phyloP scores from a whole-genome alignment of 2,113 vertebrate genomes.

The Myrmecobius fasciatus region DNA sequence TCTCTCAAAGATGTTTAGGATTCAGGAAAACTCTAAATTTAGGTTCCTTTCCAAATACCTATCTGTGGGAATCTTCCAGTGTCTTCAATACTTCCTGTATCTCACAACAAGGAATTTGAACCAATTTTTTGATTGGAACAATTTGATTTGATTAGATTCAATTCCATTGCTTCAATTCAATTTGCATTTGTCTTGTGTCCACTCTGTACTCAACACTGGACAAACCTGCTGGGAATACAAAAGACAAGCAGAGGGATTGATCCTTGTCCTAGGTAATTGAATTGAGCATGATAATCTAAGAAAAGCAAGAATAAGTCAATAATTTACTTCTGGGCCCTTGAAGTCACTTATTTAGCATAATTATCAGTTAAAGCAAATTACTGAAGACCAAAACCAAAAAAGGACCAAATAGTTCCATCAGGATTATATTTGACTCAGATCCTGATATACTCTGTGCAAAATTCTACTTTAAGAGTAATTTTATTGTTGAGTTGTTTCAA shows the following conservation, averaged over 20 bases:
- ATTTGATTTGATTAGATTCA: not conserved
- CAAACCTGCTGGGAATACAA: constrained; percentile 5
- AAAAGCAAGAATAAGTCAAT: constrained; percentile 30
- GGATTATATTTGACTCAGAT: constrained; percentile 28
- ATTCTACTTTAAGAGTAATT: constrained; percentile 11
- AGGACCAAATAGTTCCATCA: constrained; percentile 1
- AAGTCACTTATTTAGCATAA: constrained; percentile 46
- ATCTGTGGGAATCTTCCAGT: constrained; percentile 58
- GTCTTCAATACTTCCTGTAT: not conserved
- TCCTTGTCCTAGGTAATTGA: constrained; percentile 59
- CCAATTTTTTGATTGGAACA: not conserved
- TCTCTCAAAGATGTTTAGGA: constrained; percentile 29
- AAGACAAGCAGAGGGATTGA: constrained; percentile 38
- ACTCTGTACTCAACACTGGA: constrained; percentile 39
- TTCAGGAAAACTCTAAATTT: constrained; percentile 44
- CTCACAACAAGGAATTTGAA: not conserved
- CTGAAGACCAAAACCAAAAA: not conserved
- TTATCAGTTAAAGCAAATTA: not conserved
- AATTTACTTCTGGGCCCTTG: constrained; percentile 45
- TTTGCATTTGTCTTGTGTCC: constrained; percentile 32
- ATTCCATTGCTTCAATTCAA: not conserved
- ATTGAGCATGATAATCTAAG: constrained; percentile 33
- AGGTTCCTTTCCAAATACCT: constrained; percentile 36
- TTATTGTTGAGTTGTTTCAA: not conserved
- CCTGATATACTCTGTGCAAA: not conserved